Evolutionary conservation across 2,113 vertebrate species (phyloP), one percentile per base, ranked within the genome.

Genomic region (Lontra canadensis): DNA sequence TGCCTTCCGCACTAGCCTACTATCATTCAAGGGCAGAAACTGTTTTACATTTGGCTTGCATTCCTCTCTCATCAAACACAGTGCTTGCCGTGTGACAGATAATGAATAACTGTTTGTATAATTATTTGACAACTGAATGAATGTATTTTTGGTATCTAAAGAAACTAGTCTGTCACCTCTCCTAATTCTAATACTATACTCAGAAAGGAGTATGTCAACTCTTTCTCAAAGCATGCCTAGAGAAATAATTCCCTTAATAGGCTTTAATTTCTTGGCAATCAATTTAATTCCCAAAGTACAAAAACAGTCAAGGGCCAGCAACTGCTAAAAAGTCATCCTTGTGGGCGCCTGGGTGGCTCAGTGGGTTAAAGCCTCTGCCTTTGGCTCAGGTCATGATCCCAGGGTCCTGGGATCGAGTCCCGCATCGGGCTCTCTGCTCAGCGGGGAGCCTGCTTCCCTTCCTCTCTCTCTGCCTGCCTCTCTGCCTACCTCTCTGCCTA

Each of bases 231-330:
- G 21, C 74, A 29, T 88, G 34, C 14, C 39, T 79, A 8, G 25
- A 13, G 65, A 91, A 89, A 87, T 61, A 92, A 95, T 63, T 39
- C 90, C 42, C 86, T 67, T 83, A 61, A 73, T 4, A 47, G 23
- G 79, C 90, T 93, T 90, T 82, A 69, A 71, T 81, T 88, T 90
- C 82, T 67, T 88, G 20, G 81, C 25, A 88, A 94, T 92, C 81
- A 91, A 61, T 73, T 82, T 87, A 84, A 88, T 88, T 65, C 76
- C 78, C 57, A 67, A 95, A 81, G 49, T 80, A 69, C 7, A 59
- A 95, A 85, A 90, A 88, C 11, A 82, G 42, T 44, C 17, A 80
- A 84, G 78, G 52, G n/a, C 29, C 18, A 91, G 57, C 15, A 90
- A 90, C 34, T 61, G 47, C 90, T 81, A 74, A 67, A 55, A 89